Evolutionary conservation across 2,797 vertebrate genomes (phyloP).

Genomic region (Sebastes umbrosus): DNA sequence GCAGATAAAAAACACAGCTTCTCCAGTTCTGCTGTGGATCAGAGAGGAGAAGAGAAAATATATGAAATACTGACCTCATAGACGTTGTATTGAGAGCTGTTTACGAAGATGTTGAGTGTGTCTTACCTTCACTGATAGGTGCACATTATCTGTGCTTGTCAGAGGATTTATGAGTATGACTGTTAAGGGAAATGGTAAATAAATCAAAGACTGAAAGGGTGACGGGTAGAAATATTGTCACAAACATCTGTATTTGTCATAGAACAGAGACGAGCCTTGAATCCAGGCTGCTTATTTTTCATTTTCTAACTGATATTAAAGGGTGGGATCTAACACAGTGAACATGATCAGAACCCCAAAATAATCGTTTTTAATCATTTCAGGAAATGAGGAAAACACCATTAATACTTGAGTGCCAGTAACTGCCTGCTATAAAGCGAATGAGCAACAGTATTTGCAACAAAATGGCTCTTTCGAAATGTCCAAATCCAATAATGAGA

Average conservation of each 20-base stretch:
- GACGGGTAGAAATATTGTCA: neutral
- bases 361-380: neutral
- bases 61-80: neutral
- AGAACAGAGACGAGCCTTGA: neutral
- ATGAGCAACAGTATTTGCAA: neutral
- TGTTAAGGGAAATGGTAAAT: constrained; percentile 84
- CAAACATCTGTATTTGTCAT: neutral
- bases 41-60: constrained; percentile 15
- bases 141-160: constrained; percentile 98
- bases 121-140: constrained; percentile 73
- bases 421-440: neutral
- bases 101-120: neutral
- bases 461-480: neutral
- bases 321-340: neutral
- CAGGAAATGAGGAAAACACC: neutral
- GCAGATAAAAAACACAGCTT: constrained; percentile 66
- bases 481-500: neutral
- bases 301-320: neutral
- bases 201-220: neutral
- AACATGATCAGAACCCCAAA: neutral
- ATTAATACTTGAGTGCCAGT: neutral
- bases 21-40: constrained; percentile 58
- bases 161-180: constrained; percentile 95
- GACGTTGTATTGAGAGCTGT: neutral
- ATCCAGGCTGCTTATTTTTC: neutral